phyloP scores from a whole-genome alignment of 2,888 invertebrate genomes.

The Hydroisotoma schaefferi region DNA sequence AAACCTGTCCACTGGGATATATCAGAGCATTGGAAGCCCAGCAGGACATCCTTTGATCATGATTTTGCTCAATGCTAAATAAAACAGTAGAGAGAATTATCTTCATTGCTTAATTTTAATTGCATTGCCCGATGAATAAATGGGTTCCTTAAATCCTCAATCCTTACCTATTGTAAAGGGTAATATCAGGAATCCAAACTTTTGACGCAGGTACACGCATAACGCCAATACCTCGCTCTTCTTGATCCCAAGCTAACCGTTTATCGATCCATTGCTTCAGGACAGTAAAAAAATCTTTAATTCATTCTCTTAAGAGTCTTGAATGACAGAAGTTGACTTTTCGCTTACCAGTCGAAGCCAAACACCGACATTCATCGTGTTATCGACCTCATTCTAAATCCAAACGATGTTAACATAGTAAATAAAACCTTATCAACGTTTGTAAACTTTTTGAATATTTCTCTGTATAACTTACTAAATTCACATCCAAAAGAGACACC shows the following conservation, averaged over 20 bases:
- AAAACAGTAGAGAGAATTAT: neutral
- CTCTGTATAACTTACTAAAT: constrained; percentile 20
- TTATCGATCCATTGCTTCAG: constrained; percentile 42
- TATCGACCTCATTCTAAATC: constrained; percentile 23
- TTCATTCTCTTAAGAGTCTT: neutral
- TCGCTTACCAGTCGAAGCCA: constrained; percentile 33
- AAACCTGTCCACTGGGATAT: constrained; percentile 26
- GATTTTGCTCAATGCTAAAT: too few species aligned
- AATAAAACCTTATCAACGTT: neutral
- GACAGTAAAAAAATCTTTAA: neutral
- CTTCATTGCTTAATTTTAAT: too few species aligned
- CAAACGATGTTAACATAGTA: neutral
- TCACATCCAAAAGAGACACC: constrained; percentile 24
- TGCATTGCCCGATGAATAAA: too few species aligned
- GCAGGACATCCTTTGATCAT: constrained; percentile 24
- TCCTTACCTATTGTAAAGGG: constrained; percentile 38
- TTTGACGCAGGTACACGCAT: constrained; percentile 25
- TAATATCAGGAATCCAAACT: constrained; percentile 41
- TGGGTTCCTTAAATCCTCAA: neutral
- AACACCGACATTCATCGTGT: constrained; percentile 21
- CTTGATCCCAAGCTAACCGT: constrained; percentile 32
- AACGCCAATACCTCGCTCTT: constrained; percentile 23
- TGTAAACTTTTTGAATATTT: neutral
- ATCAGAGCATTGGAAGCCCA: constrained; percentile 30
- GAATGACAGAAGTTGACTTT: too few species aligned